A percentile compares a stretch with the other conserved stretches of the same genome.
Conservation (phyloP, 2,888 invertebrate genomes). For the Cryptocephalus primarius region DNA sequence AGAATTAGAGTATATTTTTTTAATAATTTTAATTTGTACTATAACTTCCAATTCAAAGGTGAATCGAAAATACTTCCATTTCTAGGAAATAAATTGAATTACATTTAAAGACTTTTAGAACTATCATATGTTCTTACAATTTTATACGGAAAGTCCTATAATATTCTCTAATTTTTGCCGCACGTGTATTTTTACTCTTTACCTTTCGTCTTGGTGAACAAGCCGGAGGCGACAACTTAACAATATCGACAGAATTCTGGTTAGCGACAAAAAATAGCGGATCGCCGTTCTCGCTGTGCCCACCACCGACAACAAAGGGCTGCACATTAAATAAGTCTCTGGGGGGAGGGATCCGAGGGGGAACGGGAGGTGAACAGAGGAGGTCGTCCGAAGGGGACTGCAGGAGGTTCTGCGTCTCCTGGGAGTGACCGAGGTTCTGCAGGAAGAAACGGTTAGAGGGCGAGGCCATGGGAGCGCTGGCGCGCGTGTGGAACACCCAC, state of each 20-base stretch:
- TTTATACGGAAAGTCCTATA: too few relatives aligned
- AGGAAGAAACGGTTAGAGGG: slow-evolving; percentile 22
- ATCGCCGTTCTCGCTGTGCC: slow-evolving; percentile 36
- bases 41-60: too few relatives aligned
- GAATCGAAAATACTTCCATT: too few relatives aligned
- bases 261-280: slow-evolving; percentile 37
- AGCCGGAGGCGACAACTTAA: slow-evolving; percentile 37
- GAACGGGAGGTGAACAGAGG: slow-evolving; percentile 31
- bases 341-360: slow-evolving; percentile 35
- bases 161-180: too few relatives aligned
- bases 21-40: too few relatives aligned
- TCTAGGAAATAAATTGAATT: too few relatives aligned
- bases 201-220: slow-evolving; percentile 35
- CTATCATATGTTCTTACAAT: too few relatives aligned
- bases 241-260: slow-evolving; percentile 37
- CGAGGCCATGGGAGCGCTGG: slow-evolving; percentile 25
- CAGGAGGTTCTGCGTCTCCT: slow-evolving; percentile 33
- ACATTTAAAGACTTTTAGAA: too few relatives aligned
- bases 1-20: too few relatives aligned
- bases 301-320: slow-evolving; percentile 37
- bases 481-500: slow-evolving; percentile 23
- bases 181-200: slow-evolving; percentile 10
- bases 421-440: slow-evolving; percentile 14
- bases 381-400: slow-evolving; percentile 35
- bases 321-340: slow-evolving; percentile 2